Evolutionary conservation across 2,113 vertebrate species (phyloP).

Genomic region (Pitta sordida): DNA sequence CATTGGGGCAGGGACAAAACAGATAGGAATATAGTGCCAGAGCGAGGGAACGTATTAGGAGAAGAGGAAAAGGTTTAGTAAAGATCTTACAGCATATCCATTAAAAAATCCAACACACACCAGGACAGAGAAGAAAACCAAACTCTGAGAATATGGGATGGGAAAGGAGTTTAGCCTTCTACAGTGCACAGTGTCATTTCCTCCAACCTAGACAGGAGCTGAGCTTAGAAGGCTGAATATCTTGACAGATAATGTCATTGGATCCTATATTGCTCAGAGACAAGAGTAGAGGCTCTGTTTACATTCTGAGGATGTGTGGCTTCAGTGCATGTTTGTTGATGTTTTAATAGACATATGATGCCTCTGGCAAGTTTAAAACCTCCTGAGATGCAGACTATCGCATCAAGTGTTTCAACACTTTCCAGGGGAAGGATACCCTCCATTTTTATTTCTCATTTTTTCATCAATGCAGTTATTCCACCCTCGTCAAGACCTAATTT

Average conservation of each 20-base stretch:
- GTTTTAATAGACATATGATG: neutral
- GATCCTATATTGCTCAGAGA: neutral
- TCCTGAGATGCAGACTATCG: neutral
- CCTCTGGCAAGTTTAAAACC: conserved; percentile 61
- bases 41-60: neutral
- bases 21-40: neutral
- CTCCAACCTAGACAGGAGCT: neutral
- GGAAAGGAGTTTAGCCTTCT: neutral
- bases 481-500: conserved; percentile 32
- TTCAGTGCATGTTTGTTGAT: conserved; percentile 36
- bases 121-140: neutral
- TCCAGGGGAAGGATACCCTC: conserved; percentile 8
- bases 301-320: neutral
- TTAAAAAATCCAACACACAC: neutral
- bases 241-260: neutral
- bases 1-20: accelerated
- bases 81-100: neutral
- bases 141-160: neutral
- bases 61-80: neutral
- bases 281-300: neutral
- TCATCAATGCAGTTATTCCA: conserved; percentile 42
- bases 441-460: conserved; percentile 52
- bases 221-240: neutral
- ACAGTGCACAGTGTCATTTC: neutral
- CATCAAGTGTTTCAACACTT: conserved; percentile 49